Percentiles rank a stretch among this genome's conserved stretches.
These are phyloP conservation scores for Ailuropoda melanoleuca DNA, from an alignment of 2,113 vertebrate genomes.

Conservation along the genomic window DNA sequence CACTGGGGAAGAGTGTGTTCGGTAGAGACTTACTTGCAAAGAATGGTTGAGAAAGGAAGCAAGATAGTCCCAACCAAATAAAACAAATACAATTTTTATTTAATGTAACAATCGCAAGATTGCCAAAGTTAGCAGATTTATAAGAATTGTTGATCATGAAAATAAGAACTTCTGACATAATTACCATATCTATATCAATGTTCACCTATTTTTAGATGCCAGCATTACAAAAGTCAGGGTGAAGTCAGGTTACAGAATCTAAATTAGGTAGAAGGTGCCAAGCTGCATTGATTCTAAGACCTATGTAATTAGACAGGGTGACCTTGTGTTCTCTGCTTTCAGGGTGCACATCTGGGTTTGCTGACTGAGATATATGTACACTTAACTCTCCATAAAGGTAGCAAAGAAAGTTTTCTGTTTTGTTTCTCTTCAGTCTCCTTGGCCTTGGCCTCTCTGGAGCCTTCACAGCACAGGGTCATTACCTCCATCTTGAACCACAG, in stretches of 20 bases:
- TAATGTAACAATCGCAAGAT: neutral
- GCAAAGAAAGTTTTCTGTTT: neutral
- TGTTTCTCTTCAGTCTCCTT: neutral
- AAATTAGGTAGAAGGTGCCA: neutral
- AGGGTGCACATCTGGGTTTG: neutral
- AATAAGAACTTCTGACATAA: neutral
- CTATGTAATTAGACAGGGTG: neutral
- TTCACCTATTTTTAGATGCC: neutral
- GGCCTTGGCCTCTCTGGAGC: neutral
- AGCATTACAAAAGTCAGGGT: neutral
- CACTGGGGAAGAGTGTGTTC: accelerated
- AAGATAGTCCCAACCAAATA: neutral
- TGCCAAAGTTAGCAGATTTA: neutral
- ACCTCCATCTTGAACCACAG: neutral
- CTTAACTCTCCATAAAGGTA: neutral
- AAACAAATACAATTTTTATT: neutral
- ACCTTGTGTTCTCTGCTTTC: neutral
- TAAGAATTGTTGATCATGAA: neutral
- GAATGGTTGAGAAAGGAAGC: neutral
- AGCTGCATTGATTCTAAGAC: neutral
- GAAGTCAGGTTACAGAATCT: neutral
- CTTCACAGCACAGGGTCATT: neutral
- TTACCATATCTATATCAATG: neutral
- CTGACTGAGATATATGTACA: neutral
- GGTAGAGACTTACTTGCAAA: neutral